Conservation (phyloP, 2,113 vertebrate species). For the Carassius carassius region DNA sequence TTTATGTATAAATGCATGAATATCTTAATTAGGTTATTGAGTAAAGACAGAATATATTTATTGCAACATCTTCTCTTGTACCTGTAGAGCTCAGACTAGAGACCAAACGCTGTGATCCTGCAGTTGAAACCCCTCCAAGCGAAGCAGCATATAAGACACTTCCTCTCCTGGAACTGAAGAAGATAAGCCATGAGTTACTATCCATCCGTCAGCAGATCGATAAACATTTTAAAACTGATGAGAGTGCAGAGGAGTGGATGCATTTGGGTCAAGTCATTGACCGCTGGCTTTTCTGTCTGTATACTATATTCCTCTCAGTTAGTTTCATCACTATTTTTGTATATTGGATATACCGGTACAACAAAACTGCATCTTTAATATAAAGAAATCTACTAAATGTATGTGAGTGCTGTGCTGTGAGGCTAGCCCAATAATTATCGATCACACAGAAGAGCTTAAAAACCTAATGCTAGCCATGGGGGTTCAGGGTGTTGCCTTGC, state of each 20-base stretch:
- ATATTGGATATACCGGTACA: neutral
- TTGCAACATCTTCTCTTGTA: neutral
- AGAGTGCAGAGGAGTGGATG: neutral
- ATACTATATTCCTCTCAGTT: neutral
- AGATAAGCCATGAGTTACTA: neutral
- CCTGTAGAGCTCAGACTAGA: neutral
- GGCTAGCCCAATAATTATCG: too few species aligned
- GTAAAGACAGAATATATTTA: too few species aligned
- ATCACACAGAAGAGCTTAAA: too few species aligned
- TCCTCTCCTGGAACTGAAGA: neutral
- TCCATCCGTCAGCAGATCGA: conserved; percentile 1
- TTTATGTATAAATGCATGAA: too few species aligned
- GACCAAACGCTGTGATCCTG: neutral
- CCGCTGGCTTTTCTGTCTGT: neutral
- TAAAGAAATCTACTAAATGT: too few species aligned
- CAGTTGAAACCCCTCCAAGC: neutral
- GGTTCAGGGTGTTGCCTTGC: too few species aligned
- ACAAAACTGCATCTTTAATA: neutral
- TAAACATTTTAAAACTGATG: neutral
- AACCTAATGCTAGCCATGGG: too few species aligned
- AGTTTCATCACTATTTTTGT: conserved; percentile 12
- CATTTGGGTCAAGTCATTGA: conserved; percentile 17
- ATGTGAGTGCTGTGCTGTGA: too few species aligned
- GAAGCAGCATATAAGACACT: neutral
- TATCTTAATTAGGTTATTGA: too few species aligned